A percentile compares a stretch with the other conserved stretches of the same genome.
Evolutionary conservation across 2,888 invertebrate species (phyloP).

Genomic region (Furcula furcula): DNA sequence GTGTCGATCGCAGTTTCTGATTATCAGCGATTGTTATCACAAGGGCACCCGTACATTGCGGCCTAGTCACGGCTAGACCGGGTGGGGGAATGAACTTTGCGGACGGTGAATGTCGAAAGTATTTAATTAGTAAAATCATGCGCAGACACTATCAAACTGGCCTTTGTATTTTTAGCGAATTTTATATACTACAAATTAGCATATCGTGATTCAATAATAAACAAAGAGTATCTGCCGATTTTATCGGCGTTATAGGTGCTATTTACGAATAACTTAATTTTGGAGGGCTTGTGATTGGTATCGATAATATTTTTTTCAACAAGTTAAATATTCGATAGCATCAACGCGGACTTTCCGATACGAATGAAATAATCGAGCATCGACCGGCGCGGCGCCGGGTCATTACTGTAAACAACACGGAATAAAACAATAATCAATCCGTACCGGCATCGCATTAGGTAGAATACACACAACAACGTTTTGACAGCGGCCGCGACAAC

Average conservation of each 20-base stretch:
- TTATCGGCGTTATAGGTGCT: conserved; percentile 19
- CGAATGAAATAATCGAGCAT: conserved; percentile 36
- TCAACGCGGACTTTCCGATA: conserved; percentile 17
- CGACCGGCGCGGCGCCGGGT: conserved; percentile 32
- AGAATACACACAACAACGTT: conserved; percentile 68
- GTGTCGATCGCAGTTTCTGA: conserved; percentile 68
- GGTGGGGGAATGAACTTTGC: conserved; percentile 44
- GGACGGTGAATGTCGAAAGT: conserved; percentile 30
- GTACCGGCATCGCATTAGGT: conserved; percentile 63
- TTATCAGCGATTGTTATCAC: conserved; percentile 67
- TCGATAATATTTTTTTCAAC: conserved; percentile 14
- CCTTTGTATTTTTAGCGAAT: conserved; percentile 7
- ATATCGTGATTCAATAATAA: conserved; percentile 17
- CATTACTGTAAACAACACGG: conserved; percentile 49
- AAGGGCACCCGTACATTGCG: conserved; percentile 64
- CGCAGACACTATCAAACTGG: background rate
- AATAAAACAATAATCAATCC: conserved; percentile 73
- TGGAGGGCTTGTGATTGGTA: conserved; percentile 17
- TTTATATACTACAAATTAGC: background rate
- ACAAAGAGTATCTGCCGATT: conserved; percentile 24
- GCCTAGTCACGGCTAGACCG: conserved; percentile 38
- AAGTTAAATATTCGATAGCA: conserved; percentile 22
- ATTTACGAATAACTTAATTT: conserved; percentile 21
- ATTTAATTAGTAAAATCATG: conserved; percentile 34
- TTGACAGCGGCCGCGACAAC: conserved; percentile 73